Conservation (phyloP, 2,888 invertebrate genomes). For the Mesorhabditis spiculigera region DNA sequence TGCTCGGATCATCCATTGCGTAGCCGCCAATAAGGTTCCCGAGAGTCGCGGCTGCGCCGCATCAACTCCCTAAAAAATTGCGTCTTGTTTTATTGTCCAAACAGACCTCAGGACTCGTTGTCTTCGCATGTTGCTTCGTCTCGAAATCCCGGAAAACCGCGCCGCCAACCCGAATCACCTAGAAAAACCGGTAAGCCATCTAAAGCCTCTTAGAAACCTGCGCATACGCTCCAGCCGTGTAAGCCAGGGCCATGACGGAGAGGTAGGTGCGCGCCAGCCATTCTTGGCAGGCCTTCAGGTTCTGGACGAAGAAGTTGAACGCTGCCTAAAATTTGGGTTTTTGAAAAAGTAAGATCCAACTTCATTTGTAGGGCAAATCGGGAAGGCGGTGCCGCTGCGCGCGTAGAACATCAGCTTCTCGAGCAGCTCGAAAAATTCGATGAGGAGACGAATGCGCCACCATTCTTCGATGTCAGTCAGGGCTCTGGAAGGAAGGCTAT, state of each 20-base stretch:
- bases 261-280: conserved; percentile 86
- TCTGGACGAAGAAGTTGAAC: conserved; percentile 86
- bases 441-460: conserved; percentile 74
- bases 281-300: conserved; percentile 86
- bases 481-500: conserved; percentile 8
- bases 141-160: conserved; percentile 22
- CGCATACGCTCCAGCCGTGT: conserved; percentile 78
- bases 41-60: neutral
- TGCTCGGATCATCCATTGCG: neutral
- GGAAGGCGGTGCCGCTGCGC: conserved; percentile 70
- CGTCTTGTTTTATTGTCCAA: conserved; percentile 74
- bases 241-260: conserved; percentile 78
- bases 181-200: conserved; percentile 4
- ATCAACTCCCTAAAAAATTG: neutral
- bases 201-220: conserved; percentile 65
- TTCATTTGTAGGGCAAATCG: conserved; percentile 64
- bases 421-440: conserved; percentile 84
- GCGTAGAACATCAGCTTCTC: conserved; percentile 92
- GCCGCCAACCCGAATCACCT: conserved; percentile 33
- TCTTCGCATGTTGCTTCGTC: conserved; percentile 66
- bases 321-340: conserved; percentile 66
- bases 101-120: conserved; percentile 85
- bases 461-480: conserved; percentile 38
- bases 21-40: neutral
- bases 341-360: conserved; percentile 14